Evolutionary conservation across 2,888 invertebrate genomes (phyloP), one percentile per base, ranked within the genome.

Genomic region (Epistrophella euchroma): DNA sequence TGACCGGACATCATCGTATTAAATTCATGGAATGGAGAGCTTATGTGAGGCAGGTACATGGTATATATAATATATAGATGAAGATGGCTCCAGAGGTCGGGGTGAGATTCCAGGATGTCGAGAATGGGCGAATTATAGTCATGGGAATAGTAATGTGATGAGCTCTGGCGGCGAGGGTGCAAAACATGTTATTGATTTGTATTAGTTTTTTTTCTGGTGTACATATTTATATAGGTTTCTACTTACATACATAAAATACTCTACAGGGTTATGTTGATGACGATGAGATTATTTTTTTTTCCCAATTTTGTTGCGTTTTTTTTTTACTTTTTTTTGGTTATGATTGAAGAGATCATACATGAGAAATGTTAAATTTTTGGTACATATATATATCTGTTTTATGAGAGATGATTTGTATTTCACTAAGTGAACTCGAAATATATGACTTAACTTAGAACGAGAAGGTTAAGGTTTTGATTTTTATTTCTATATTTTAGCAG

Each of bases 171-270:
- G 60, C 28, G 47, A 60, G 50, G 68, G 68, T 19, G 71, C 76
- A 66, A 76, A 81, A 71, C 85, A 76, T 68, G 60, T 81, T 85
- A 85, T 85, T 85, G 85, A 85, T 85, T 85, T 85, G 76, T 68
- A 73, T 70, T 73, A 55, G 58, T 17, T 75, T 35, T 35, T 55
- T 58, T 19, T 55, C 2, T 58, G 10, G 4, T 32, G 32, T 9
- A 13, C 15, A 2, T 22, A 15, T n/a, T 2, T 17, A 17, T 10
- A 10, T 32, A 5, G n/a, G n/a, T n/a, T 32, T 2, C 25, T 52
- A n/a, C 7, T 4, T 15, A 15, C n/a, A n/a, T n/a, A 43, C n/a
- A n/a, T 25, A 28, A n/a, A 28, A 52, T 52, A 17, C 56, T 35
- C 17, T 11, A 11, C 32, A 32, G 56, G 32, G 28, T 25, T 45